Evolutionary conservation across 2,797 vertebrate species (phyloP).

Genomic region (Allobates femoralis): DNA sequence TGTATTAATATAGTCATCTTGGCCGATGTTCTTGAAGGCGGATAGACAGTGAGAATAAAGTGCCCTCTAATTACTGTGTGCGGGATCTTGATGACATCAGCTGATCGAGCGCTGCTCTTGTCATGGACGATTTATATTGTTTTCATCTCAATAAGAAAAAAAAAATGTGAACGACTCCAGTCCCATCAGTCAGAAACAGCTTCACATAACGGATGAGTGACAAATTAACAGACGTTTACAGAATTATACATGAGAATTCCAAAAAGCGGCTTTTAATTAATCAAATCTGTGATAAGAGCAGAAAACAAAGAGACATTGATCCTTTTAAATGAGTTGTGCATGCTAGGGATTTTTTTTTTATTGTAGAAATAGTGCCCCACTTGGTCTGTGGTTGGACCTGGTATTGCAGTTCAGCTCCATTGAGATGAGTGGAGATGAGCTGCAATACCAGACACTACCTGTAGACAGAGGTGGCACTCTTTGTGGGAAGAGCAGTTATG

Average conservation of each 20-base stretch:
- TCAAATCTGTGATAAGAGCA: not conserved
- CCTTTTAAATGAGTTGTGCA: not conserved
- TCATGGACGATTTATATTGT: not conserved
- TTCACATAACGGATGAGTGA: conserved; percentile 8
- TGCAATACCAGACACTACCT: too few relatives aligned
- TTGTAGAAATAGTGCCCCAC: not conserved
- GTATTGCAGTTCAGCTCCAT: not conserved
- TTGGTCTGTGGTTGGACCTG: not conserved
- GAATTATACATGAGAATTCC: not conserved
- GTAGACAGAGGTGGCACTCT: not conserved
- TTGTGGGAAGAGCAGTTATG: not conserved
- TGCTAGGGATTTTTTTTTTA: not conserved
- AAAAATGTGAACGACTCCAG: not conserved
- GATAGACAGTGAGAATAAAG: not conserved
- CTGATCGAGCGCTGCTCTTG: not conserved
- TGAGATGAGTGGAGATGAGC: not conserved
- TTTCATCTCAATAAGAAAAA: not conserved
- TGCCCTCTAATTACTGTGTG: not conserved
- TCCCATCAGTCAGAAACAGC: not conserved
- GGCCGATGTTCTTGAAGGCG: conserved; percentile 15
- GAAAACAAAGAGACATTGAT: not conserved
- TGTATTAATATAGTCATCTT: not conserved
- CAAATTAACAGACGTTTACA: not conserved
- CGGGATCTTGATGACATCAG: not conserved
- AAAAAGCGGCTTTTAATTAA: not conserved